A percentile compares a stretch with the other conserved stretches of the same genome.
Conservation (phyloP, 2,888 invertebrate species). For the Noctua janthina region DNA sequence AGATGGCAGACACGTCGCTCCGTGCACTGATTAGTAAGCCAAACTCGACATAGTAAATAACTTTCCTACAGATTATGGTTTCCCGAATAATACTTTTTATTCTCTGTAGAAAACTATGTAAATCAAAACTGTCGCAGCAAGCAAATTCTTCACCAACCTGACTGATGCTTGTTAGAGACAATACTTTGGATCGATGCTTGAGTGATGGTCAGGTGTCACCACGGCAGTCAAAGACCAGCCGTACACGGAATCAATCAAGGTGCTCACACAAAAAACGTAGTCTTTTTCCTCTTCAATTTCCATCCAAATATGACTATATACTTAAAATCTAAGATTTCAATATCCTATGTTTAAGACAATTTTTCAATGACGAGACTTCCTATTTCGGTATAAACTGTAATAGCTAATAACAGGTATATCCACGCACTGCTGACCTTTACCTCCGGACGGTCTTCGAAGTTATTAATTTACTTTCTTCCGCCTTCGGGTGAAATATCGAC, state of each 20-base stretch:
- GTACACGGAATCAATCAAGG: neutral
- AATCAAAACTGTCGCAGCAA: neutral
- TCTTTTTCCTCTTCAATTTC: neutral
- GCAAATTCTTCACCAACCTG: neutral
- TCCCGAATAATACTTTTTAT: neutral
- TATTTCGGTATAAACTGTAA: neutral
- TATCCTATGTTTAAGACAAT: neutral
- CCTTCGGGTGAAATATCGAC: conserved; percentile 42
- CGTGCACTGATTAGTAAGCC: neutral
- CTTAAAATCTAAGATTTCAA: neutral
- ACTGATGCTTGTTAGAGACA: conserved; percentile 10
- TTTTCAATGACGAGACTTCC: neutral
- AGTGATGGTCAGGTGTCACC: conserved; percentile 7
- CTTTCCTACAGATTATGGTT: neutral
- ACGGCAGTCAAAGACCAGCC: neutral
- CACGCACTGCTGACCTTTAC: conserved; percentile 28
- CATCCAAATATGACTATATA: neutral
- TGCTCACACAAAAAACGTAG: no score
- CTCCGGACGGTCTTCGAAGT: neutral
- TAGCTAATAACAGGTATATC: conserved; percentile 2
- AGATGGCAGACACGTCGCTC: neutral
- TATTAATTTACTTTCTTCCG: conserved; percentile 50
- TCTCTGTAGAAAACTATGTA: neutral
- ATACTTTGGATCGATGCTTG: conserved; percentile 17
- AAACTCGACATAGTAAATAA: neutral